Evolutionary conservation across 2,888 invertebrate species (phyloP).

Genomic region (Andrena flavipes): DNA sequence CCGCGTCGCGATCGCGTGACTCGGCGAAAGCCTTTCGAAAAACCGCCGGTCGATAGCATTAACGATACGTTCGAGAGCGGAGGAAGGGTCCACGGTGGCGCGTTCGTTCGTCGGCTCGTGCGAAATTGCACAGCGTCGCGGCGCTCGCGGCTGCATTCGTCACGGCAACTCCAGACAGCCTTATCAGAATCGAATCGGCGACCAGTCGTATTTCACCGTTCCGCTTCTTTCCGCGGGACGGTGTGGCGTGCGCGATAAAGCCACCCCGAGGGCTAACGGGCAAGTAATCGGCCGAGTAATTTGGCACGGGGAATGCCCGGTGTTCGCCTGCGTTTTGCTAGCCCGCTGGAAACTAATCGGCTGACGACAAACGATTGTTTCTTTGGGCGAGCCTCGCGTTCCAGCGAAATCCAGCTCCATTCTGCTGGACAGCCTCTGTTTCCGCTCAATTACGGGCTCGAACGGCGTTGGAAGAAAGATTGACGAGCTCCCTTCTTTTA

Average conservation of each 20-base stretch:
- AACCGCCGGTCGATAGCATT: constrained; percentile 58
- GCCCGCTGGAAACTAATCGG: constrained; percentile 36
- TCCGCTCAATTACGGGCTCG: constrained; percentile 20
- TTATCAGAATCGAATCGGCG: constrained; percentile 63
- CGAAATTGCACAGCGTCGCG: background rate
- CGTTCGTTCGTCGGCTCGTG: background rate
- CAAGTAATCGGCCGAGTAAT: constrained; percentile 51
- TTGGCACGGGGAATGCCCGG: constrained; percentile 22
- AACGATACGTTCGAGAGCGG: constrained; percentile 49
- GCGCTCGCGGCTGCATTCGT: constrained; percentile 40
- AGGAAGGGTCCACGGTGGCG: background rate
- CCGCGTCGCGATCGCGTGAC: constrained; percentile 73
- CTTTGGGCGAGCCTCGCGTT: constrained; percentile 15
- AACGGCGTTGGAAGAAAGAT: background rate
- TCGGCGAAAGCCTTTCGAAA: constrained; percentile 64
- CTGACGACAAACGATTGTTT: constrained; percentile 37
- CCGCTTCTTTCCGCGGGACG: constrained; percentile 22
- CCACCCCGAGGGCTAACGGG: constrained; percentile 34
- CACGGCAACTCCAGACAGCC: constrained; percentile 25
- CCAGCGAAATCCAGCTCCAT: background rate
- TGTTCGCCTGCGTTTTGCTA: constrained; percentile 30
- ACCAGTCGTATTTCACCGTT: constrained; percentile 47
- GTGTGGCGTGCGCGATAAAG: constrained; percentile 35
- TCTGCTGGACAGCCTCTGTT: background rate
- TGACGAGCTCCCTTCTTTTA: background rate